Evolutionary conservation across 92 coral and sea anemone genomes (phyloP), one percentile per base, ranked within the genome.

Genomic region (Zoanthus gigantus): DNA sequence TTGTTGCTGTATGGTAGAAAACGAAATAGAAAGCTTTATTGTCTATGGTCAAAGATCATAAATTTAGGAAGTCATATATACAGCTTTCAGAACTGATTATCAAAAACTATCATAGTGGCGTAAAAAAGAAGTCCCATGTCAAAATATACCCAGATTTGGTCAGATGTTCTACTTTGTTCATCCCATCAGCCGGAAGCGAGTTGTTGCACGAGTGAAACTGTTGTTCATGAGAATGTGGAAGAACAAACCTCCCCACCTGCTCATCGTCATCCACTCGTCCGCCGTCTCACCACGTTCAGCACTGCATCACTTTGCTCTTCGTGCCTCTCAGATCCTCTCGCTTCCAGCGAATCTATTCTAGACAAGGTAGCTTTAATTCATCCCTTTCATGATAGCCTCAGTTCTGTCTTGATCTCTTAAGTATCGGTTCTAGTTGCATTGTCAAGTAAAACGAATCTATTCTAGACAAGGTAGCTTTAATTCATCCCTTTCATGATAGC

Each of bases 161-260:
- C 60, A 80, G 72, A 18, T 66, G 73, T 80, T 80, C 11, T 80
- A 18, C 71, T 80, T 80, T 80, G 17, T 69, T 80, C 85, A 23
- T 61, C 85, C 37, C 85, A 80, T 80, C 85, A 80, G 85, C 74
- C 7, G 37, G 85, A 80, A 65, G 85, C n/a, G n/a, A 80, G 28
- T 80, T 65, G 74, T 65, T 80, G 74, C 46, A 80, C 74, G 56
- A 63, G 85, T 45, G 85, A 80, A 80, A 80, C 74, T 42, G 42
- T 80, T 44, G 74, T 80, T 72, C 85, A 80, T 80, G 85, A 80
- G 12, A 80, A 65, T 44, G 74, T 58, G 29, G 85, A 66, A n/a
- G 74, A 80, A 28, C 85, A 42, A 45, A 71, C 75, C 56, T 23
- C 85, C 12, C 73, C 57, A 9, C 74, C 85, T 32, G 69, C 69